Base-by-base conservation (phyloP, 1,140 invertebrate genomes). In the Patella vulgata region DNA sequence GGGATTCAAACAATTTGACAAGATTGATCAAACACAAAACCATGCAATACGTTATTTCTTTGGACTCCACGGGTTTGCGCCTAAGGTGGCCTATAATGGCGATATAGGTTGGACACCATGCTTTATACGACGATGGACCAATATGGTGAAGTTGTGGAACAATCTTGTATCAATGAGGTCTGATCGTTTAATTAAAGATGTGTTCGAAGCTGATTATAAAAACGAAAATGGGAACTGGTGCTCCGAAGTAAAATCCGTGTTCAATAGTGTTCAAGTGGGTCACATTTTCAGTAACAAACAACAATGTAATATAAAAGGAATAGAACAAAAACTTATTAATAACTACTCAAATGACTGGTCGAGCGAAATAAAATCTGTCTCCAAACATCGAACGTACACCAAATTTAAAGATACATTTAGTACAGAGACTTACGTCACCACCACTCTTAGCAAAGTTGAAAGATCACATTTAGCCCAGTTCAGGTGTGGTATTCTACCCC, bases 311-410 rank as follows among this genome's bases (percentile, higher is more conserved):
- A 43, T 57, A 5, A 17, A 28, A 27, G 14, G 12, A 30, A 40
- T 31, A 8, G 44, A 57, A 43, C 17, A 25, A 27, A 43, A 31
- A 23, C 40, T 57, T 14, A 44, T 23, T 44, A 14, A 9, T 14
- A 30, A 9, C 28, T 57, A 27, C 25, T 30, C 19, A 57, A 57
- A 4, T n/a, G 12, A 43, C 6, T 57, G 54, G 54, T 21, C 40
- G 28, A 40, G 28, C 11, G 40, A 57, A 2, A n/a, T 27, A 27
- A 9, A 44, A 43, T 14, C 6, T 14, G 9, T 44, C 9, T 19
- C 54, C 23, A 57, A 57, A 30, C 31, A 44, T 25, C 43, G 54
- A 57, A 46, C 54, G 31, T 57, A 57, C 31, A n/a, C n/a, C n/a
- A n/a, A n/a, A n/a, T n/a, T n/a, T n/a, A n/a, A n/a, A n/a, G 25